Percentiles rank a stretch among this genome's conserved stretches.
Evolutionary conservation across 2,113 vertebrate genomes (phyloP).

Genomic region (Callipepla squamata): DNA sequence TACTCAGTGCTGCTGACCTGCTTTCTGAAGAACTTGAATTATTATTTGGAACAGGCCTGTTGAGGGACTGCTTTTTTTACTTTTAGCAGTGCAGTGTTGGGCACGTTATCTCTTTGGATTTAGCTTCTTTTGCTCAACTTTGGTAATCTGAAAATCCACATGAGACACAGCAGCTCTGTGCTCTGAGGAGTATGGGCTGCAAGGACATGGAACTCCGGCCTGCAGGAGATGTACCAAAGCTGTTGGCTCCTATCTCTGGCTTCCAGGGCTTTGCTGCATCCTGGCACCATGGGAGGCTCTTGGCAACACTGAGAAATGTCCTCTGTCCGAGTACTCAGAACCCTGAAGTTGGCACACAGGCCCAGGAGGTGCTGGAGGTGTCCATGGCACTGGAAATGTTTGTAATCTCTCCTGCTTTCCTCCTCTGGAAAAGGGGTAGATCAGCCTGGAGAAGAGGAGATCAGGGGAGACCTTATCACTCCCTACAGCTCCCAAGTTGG

Average conservation of each 20-base stretch:
- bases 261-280: background rate
- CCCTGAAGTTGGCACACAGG: background rate
- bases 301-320: background rate
- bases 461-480: too few species aligned
- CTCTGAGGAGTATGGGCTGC: background rate
- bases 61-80: conserved; percentile 31
- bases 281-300: background rate
- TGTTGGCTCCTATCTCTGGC: background rate
- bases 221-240: background rate
- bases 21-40: conserved; percentile 63
- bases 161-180: background rate
- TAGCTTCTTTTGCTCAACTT: background rate
- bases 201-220: background rate
- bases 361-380: too few species aligned
- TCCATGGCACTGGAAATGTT: background rate
- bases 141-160: background rate
- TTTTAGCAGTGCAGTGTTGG: background rate
- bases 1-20: conserved; percentile 66
- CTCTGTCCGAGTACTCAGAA: background rate
- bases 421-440: background rate
- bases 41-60: conserved; percentile 67
- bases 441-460: too few species aligned
- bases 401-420: background rate
- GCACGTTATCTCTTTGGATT: conserved; percentile 38
- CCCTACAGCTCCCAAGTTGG: too few species aligned